Percentiles rank a stretch among this genome's conserved stretches.
phyloP scores from a whole-genome alignment of 2,888 invertebrate genomes.

The Ochropleura leucogaster region DNA sequence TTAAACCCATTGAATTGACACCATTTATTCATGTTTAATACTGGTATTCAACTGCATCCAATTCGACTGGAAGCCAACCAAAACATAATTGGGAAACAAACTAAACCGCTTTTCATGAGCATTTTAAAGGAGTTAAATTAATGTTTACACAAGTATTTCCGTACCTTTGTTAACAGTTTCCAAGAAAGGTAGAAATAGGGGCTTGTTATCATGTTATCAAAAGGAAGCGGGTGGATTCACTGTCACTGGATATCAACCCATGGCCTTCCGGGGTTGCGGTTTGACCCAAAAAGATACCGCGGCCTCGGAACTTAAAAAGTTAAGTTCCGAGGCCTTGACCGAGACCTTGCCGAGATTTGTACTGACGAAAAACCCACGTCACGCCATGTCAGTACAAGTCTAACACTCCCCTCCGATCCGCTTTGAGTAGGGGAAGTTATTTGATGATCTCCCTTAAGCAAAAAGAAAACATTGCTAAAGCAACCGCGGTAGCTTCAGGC shows the following conservation, averaged over 20 bases:
- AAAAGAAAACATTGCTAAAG: background rate
- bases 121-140: conserved; percentile 23
- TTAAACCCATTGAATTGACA: too few species aligned
- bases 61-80: background rate
- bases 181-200: background rate
- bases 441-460: too few species aligned
- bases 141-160: conserved; percentile 29
- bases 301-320: too few species aligned
- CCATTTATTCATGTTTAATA: background rate
- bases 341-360: too few species aligned
- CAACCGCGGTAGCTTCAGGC: background rate
- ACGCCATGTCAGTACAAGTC: too few species aligned
- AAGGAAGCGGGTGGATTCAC: conserved; percentile 10
- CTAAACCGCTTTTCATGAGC: background rate
- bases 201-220: conserved; percentile 9
- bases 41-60: background rate
- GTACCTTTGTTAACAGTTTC: conserved; percentile 5
- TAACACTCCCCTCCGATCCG: too few species aligned
- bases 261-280: too few species aligned
- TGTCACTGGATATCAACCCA: background rate
- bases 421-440: too few species aligned
- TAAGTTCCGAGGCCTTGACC: too few species aligned
- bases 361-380: too few species aligned
- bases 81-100: background rate
- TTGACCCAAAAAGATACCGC: too few species aligned